phyloP scores from a whole-genome alignment of 2,797 vertebrate genomes.

The Parauchenoglanis punctatus region DNA sequence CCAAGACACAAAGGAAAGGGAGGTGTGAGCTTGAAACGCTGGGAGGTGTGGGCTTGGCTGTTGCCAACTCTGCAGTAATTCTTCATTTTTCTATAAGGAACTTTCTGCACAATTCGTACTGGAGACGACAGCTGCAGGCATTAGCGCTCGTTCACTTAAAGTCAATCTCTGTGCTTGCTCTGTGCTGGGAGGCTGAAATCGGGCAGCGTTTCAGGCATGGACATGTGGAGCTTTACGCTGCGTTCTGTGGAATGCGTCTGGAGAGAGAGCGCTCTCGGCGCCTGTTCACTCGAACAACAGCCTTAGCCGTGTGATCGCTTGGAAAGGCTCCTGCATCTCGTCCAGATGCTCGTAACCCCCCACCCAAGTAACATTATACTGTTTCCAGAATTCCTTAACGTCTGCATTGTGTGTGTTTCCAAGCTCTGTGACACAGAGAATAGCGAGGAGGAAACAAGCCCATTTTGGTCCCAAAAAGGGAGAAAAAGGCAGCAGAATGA shows the following conservation, averaged over 20 bases:
- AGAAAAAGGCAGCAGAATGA: background rate
- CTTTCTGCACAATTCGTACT: conserved; percentile 14
- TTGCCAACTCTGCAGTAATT: conserved; percentile 25
- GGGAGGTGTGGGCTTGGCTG: conserved; percentile 4
- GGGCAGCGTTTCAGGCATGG: background rate
- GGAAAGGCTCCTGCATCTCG: conserved; percentile 32
- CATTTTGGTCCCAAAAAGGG: conserved; percentile 23
- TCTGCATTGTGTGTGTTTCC: conserved; percentile 39
- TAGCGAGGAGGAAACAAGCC: conserved; percentile 8
- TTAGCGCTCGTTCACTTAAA: conserved; percentile 5
- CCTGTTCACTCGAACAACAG: conserved; percentile 40
- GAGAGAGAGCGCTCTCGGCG: background rate
- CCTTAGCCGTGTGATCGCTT: conserved; percentile 18
- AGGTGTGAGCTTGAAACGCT: background rate
- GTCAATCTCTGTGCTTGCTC: conserved; percentile 21
- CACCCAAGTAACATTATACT: conserved; percentile 45
- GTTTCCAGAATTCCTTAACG: conserved; percentile 55
- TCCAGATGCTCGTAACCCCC: conserved; percentile 56
- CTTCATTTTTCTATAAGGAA: conserved; percentile 17
- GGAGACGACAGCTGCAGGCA: conserved; percentile 24
- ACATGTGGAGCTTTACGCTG: background rate
- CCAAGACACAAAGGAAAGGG: conserved; percentile 26
- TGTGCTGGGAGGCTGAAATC: conserved; percentile 6
- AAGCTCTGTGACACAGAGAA: conserved; percentile 27
- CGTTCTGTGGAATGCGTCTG: conserved; percentile 7